Conservation (phyloP, 37 sponge, comb jelly and placozoan genomes). For the Oopsacas minuta region DNA sequence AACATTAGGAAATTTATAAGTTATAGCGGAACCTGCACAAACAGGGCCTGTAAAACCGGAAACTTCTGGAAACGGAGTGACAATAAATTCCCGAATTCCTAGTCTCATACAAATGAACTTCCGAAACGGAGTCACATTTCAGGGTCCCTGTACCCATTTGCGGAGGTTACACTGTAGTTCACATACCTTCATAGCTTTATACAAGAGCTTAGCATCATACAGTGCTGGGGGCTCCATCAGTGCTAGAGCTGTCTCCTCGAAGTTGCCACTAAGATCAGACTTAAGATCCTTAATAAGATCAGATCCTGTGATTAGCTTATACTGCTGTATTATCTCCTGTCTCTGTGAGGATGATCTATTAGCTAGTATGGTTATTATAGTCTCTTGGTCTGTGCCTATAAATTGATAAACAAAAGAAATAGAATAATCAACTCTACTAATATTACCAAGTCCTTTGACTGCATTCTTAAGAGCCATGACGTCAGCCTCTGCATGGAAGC, state of each 20-base stretch:
- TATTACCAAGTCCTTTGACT: neutral
- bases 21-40: neutral
- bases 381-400: slow-evolving; percentile 80
- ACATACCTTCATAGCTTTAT: slow-evolving; percentile 60
- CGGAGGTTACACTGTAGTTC: too few relatives aligned
- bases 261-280: slow-evolving; percentile 80
- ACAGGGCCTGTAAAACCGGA: too few relatives aligned
- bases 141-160: too few relatives aligned
- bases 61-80: too few relatives aligned
- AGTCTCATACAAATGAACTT: too few relatives aligned
- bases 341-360: slow-evolving; percentile 62
- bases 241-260: slow-evolving; percentile 51
- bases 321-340: slow-evolving; percentile 47
- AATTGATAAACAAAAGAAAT: neutral
- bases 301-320: slow-evolving; percentile 77
- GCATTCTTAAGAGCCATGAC: slow-evolving; percentile 4
- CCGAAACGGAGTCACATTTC: too few relatives aligned
- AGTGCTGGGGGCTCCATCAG: slow-evolving; percentile 55
- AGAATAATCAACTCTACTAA: too few relatives aligned
- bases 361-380: slow-evolving; percentile 69
- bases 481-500: slow-evolving; percentile 4
- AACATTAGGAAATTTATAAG: neutral
- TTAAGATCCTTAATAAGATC: slow-evolving; percentile 81
- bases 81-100: too few relatives aligned
- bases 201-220: slow-evolving; percentile 70